Evolutionary conservation across 2,888 invertebrate species (phyloP), one percentile per base, ranked within the genome.

Genomic region (Drosophila ochracea): DNA sequence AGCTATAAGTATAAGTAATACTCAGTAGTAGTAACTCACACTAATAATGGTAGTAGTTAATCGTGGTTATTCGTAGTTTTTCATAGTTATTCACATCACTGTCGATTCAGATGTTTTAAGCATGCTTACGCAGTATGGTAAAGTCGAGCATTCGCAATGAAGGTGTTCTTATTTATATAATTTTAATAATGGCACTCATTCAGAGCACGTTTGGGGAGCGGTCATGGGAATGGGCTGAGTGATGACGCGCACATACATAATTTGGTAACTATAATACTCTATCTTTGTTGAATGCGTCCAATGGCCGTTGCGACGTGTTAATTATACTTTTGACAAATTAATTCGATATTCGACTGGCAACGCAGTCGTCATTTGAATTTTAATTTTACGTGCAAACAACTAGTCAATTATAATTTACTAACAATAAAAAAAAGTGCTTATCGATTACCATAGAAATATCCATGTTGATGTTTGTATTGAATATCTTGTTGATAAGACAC

Each of bases 241-340:
- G 39, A 39, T 43, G 33, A 43, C 3, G 30, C 16, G 16, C 39
- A 58, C 57, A 58, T 41, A 58, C 58, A 43, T 31, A 58, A 58
- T 30, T 28, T 28, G 25, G 39, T 28, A 52, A 50, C n/a, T 37
- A 37, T 37, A 25, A 68, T 68, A 68, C 68, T 39, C 54, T 21
- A 33, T 37, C 55, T 67, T 37, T 25, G n/a, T 19, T 25, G 13
- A 33, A 59, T 35, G 41, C 37, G 33, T 35, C 39, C 21, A 50
- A 28, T 41, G 52, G 35, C 47, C 53, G 50, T 67, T 62, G 61
- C 67, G 61, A 76, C 73, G 78, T 78, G 78, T 78, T 80, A 70
- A 76, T 78, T 78, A 62, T 67, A 70, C 75, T 77, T 81, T 67
- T 69, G 74, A 80, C 71, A 81, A 75, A 75, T 80, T 78, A 67